phyloP scores from a whole-genome alignment of 2,797 vertebrate species.

The Diceros bicornis region DNA sequence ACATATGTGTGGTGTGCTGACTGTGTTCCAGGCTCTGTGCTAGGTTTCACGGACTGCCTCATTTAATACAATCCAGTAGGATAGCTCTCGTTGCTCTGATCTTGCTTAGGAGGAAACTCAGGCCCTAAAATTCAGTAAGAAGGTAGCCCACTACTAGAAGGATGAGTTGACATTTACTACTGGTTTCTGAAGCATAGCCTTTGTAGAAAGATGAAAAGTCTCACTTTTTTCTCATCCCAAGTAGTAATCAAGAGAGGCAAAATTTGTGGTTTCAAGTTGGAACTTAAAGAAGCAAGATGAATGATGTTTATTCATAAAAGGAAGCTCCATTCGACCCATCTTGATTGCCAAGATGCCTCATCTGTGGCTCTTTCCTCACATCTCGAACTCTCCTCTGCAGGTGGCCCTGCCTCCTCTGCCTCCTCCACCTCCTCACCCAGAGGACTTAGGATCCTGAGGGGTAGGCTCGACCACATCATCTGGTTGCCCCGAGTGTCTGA shows the following conservation, averaged over 20 bases:
- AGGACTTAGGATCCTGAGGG: neutral
- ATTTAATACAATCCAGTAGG: neutral
- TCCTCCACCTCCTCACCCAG: fast-evolving
- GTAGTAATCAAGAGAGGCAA: neutral
- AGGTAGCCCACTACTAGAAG: neutral
- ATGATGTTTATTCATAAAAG: neutral
- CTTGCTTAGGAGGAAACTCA: fast-evolving
- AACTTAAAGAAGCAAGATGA: neutral
- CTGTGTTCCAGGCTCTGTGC: neutral
- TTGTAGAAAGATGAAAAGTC: neutral
- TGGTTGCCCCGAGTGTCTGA: neutral
- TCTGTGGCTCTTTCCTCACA: too few species aligned
- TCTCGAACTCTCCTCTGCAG: neutral
- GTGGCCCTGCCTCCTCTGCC: neutral
- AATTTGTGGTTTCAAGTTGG: neutral
- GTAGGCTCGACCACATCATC: neutral
- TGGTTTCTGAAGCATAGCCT: neutral
- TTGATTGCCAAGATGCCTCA: fast-evolving
- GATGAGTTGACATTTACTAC: neutral
- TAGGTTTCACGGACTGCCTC: neutral
- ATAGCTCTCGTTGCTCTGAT: neutral
- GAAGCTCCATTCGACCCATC: neutral
- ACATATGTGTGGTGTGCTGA: fast-evolving
- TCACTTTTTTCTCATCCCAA: neutral
- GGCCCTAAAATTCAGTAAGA: neutral